These are phyloP conservation scores for Amphipyra berbera DNA, from an alignment of 2,888 invertebrate genomes.

Conservation along the genomic window DNA sequence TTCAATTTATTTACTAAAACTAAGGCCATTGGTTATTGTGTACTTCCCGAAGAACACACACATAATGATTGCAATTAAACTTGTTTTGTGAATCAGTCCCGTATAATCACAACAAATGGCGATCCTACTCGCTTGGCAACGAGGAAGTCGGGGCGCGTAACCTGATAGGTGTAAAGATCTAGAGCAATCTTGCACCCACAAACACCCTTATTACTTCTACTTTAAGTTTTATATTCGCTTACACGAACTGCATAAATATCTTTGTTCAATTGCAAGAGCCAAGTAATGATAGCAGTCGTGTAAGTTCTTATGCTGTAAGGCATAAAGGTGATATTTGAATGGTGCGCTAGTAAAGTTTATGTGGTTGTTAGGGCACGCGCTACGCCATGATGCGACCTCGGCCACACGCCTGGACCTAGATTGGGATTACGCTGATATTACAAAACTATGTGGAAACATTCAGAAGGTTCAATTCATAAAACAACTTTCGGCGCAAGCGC, in stretches of 20 bases:
- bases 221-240: constrained; percentile 31
- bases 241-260: constrained; percentile 1
- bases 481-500: no score
- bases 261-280: constrained; percentile 14
- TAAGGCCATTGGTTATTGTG: not conserved
- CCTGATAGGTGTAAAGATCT: constrained; percentile 57
- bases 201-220: constrained; percentile 19
- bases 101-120: constrained; percentile 47
- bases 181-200: constrained; percentile 26
- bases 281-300: constrained; percentile 3
- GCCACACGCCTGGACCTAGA: constrained; percentile 57
- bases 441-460: not conserved
- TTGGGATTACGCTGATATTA: constrained; percentile 53
- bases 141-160: constrained; percentile 58
- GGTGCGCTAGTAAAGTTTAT: not conserved
- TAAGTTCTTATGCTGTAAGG: constrained; percentile 1
- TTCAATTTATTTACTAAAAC: not conserved
- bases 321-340: constrained; percentile 38
- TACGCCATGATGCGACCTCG: constrained; percentile 59
- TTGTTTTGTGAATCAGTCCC: constrained; percentile 48
- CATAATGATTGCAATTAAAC: constrained; percentile 45
- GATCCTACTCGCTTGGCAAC: constrained; percentile 51
- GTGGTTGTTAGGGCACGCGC: constrained; percentile 56
- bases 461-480: constrained; percentile 25
- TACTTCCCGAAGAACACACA: constrained; percentile 11